Evolutionary conservation across 2,888 invertebrate species (phyloP).

Genomic region (Leptopterna dolabrata): DNA sequence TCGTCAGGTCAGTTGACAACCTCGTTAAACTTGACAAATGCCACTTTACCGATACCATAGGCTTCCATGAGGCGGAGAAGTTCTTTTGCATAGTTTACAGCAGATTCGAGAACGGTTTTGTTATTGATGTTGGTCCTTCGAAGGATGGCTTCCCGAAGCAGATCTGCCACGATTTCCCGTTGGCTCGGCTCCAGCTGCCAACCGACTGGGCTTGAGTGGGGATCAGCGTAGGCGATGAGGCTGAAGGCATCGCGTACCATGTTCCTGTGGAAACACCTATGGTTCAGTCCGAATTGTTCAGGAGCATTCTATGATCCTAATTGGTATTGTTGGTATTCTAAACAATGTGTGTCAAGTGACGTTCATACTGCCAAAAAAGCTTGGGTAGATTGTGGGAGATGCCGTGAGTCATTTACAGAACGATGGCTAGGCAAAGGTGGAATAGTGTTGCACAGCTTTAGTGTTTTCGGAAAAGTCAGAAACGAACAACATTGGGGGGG

Average conservation of each 20-base stretch:
- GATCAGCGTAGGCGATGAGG: slow-evolving; percentile 48
- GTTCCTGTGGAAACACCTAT: neutral
- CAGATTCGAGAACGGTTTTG: slow-evolving; percentile 45
- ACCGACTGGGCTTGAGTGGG: slow-evolving; percentile 39
- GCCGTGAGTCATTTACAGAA: too few species aligned
- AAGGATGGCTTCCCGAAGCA: slow-evolving; percentile 44
- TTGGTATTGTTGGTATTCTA: too few species aligned
- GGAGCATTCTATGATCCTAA: too few species aligned
- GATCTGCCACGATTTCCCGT: slow-evolving; percentile 36
- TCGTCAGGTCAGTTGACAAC: slow-evolving; percentile 42
- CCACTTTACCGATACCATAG: slow-evolving; percentile 44
- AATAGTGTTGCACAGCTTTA: too few species aligned
- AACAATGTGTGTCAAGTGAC: too few species aligned
- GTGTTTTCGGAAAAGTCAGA: too few species aligned
- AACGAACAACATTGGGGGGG: too few species aligned
- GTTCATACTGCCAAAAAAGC: too few species aligned
- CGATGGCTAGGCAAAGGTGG: too few species aligned
- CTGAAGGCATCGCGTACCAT: slow-evolving; percentile 47
- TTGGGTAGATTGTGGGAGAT: too few species aligned
- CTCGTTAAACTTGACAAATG: slow-evolving; percentile 44
- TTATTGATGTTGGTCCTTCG: slow-evolving; percentile 35
- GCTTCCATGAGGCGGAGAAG: slow-evolving; percentile 48
- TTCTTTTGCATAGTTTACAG: slow-evolving; percentile 30
- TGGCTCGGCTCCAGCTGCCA: slow-evolving; percentile 40
- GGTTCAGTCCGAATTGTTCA: neutral